Conservation (phyloP, 2,888 invertebrate species). For the Phania funesta region DNA sequence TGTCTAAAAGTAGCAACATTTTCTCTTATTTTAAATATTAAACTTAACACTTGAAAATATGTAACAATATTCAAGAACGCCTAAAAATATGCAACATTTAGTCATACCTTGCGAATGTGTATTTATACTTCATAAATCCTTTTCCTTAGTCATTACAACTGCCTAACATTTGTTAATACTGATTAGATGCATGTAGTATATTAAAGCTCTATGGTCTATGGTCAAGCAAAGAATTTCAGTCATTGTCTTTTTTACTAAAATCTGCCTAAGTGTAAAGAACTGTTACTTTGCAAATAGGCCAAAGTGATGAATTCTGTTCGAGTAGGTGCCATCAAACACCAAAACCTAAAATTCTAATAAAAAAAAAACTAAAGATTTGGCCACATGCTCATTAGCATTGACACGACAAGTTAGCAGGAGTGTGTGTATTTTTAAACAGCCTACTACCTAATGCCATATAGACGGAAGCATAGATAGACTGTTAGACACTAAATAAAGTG, state of each 20-base stretch:
- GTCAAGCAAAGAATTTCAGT: slow-evolving; percentile 42
- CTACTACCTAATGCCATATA: slow-evolving; percentile 33
- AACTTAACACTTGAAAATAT: too few species aligned
- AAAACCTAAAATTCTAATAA: slow-evolving; percentile 51
- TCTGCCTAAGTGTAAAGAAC: slow-evolving; percentile 16
- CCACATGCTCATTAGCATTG: slow-evolving; percentile 39
- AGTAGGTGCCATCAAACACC: slow-evolving; percentile 57
- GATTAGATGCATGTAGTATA: slow-evolving; percentile 29
- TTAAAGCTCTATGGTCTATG: slow-evolving; percentile 50
- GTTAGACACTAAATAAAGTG: slow-evolving; percentile 61
- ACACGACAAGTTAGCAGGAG: not conserved
- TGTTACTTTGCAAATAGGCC: not conserved
- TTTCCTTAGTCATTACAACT: too few species aligned
- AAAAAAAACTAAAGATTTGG: slow-evolving; percentile 2
- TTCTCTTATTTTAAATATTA: too few species aligned
- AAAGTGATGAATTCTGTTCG: slow-evolving; percentile 29
- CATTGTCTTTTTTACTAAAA: slow-evolving; percentile 63
- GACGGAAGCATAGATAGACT: not conserved
- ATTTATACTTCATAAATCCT: too few species aligned
- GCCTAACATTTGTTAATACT: slow-evolving; percentile 50
- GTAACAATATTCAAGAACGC: too few species aligned
- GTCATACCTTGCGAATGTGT: too few species aligned
- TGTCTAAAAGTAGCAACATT: too few species aligned
- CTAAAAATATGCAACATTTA: too few species aligned
- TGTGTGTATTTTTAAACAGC: slow-evolving; percentile 44